Conservation (phyloP, 2,888 invertebrate genomes). For the Ennomos fuscantarius region DNA sequence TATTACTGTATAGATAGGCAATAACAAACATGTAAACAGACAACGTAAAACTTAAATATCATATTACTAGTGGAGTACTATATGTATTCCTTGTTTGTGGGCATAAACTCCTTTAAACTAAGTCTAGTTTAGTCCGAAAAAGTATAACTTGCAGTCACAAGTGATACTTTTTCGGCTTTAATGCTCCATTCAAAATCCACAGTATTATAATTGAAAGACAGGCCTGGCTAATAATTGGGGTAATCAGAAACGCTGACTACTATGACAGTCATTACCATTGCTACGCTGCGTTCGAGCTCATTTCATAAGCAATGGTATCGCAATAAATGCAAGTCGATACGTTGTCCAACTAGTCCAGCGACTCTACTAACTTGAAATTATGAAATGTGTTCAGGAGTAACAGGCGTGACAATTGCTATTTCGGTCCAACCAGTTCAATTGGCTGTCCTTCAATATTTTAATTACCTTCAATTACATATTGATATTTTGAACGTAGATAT, state of each 20-base stretch:
- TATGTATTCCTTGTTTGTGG: too few species aligned
- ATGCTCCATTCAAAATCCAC: neutral
- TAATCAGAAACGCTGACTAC: constrained; percentile 2
- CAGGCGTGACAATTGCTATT: constrained; percentile 39
- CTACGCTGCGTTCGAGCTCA: constrained; percentile 46
- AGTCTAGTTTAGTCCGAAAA: too few species aligned
- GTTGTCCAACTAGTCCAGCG: constrained; percentile 43
- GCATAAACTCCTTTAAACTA: too few species aligned
- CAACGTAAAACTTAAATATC: too few species aligned
- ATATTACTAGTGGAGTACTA: too few species aligned
- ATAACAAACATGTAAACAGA: too few species aligned
- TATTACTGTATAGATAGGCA: too few species aligned
- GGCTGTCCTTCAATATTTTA: constrained; percentile 42
- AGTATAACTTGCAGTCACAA: too few species aligned
- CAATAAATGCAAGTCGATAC: constrained; percentile 52
- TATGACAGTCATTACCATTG: constrained; percentile 18
- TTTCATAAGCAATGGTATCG: constrained; percentile 60
- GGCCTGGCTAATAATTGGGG: constrained; percentile 2
- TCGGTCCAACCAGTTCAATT: constrained; percentile 30
- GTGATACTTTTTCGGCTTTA: neutral
- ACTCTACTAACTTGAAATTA: constrained; percentile 35
- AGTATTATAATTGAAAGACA: constrained; percentile 1
- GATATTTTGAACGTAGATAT: neutral
- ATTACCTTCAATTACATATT: constrained; percentile 17
- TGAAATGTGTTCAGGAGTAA: constrained; percentile 43